Conservation (phyloP, 2,113 vertebrate genomes). For the Trichomycterus rosablanca region DNA sequence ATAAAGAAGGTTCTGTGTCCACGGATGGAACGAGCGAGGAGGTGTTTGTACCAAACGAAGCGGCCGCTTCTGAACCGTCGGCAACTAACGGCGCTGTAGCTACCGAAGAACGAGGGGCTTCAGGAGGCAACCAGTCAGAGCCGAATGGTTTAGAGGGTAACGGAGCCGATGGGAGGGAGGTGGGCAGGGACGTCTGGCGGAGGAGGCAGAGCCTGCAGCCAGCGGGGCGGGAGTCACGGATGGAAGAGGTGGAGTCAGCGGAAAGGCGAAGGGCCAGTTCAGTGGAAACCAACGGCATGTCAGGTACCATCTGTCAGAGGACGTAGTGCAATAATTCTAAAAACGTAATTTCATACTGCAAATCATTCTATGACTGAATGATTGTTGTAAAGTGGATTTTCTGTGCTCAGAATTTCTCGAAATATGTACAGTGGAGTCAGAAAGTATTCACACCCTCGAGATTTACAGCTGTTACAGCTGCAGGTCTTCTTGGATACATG, state of each 20-base stretch:
- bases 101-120: constrained; percentile 64
- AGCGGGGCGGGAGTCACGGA: constrained; percentile 60
- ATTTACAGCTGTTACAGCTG: too few species aligned
- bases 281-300: constrained; percentile 60
- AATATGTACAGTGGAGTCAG: too few species aligned
- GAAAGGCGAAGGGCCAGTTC: constrained; percentile 44
- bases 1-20: constrained; percentile 46
- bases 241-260: constrained; percentile 54
- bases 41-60: constrained; percentile 14
- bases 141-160: background rate
- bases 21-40: constrained; percentile 18
- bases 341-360: too few species aligned
- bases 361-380: too few species aligned
- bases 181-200: constrained; percentile 75
- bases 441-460: too few species aligned
- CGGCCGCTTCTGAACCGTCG: constrained; percentile 5
- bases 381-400: too few species aligned
- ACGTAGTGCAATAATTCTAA: too few species aligned
- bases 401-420: too few species aligned
- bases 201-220: constrained; percentile 74
- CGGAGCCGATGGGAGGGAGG: constrained; percentile 45
- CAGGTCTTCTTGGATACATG: too few species aligned
- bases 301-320: constrained; percentile 49
- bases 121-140: constrained; percentile 29
- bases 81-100: constrained; percentile 26